Conservation (phyloP, 2,888 invertebrate species). For the Megalurothrips usitatus region DNA sequence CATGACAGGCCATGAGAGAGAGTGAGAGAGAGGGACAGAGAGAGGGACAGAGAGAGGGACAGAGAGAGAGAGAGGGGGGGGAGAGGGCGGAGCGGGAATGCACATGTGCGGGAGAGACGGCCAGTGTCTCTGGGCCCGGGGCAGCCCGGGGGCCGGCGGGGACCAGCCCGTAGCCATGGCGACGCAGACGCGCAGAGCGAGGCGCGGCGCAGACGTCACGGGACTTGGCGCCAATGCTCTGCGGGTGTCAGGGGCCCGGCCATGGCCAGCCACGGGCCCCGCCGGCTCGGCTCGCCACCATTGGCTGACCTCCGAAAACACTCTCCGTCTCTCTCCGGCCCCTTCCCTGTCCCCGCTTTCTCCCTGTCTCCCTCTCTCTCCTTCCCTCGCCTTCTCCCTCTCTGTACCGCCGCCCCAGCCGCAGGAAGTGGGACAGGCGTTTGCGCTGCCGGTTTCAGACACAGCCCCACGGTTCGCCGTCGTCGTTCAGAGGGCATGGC, state of each 20-base stretch:
- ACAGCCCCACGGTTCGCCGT: too few species aligned
- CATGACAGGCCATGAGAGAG: neutral
- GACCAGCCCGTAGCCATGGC: neutral
- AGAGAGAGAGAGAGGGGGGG: neutral
- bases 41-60: neutral
- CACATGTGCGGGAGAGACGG: neutral
- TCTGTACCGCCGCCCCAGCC: too few species aligned
- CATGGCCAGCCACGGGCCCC: neutral
- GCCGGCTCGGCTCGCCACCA: neutral
- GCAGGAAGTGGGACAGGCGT: too few species aligned
- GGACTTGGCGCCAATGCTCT: constrained; percentile 21
- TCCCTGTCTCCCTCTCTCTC: too few species aligned
- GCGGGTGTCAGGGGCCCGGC: constrained; percentile 10
- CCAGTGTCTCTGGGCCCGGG: neutral
- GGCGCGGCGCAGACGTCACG: neutral
- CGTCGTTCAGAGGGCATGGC: too few species aligned
- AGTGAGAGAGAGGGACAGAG: neutral
- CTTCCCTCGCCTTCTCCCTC: too few species aligned
- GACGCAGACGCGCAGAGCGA: neutral
- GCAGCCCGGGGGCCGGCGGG: neutral
- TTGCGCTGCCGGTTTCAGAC: too few species aligned
- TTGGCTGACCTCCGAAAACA: too few species aligned
- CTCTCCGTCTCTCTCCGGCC: too few species aligned
- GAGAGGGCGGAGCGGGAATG: neutral
- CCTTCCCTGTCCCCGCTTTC: too few species aligned